A percentile compares a stretch with the other conserved stretches of the same genome.
phyloP scores from a whole-genome alignment of 2,888 invertebrate species.

The Acheta domesticus region DNA sequence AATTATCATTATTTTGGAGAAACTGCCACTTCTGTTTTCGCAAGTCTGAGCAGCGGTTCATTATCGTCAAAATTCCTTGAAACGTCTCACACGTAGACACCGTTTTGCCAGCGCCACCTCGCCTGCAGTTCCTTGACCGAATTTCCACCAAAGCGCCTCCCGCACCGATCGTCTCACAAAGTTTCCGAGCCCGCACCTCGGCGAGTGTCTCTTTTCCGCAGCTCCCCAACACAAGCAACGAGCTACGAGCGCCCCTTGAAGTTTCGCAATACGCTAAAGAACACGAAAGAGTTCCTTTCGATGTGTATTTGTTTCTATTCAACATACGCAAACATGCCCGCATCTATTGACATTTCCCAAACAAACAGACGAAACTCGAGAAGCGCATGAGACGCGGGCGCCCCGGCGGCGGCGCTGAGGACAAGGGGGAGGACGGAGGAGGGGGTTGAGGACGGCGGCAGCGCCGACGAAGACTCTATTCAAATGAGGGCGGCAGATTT shows the following conservation, averaged over 20 bases:
- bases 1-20: too few relatives aligned
- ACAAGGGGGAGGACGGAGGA: too few relatives aligned
- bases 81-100: too few relatives aligned
- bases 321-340: background rate
- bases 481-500: conserved; percentile 18
- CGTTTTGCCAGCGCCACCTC: too few relatives aligned
- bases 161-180: background rate
- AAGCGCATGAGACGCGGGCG: background rate
- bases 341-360: conserved; percentile 18
- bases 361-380: conserved; percentile 9
- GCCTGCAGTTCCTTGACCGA: background rate
- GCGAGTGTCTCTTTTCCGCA: background rate
- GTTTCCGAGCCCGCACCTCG: background rate
- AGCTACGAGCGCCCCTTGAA: background rate
- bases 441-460: too few relatives aligned
- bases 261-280: background rate
- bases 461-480: background rate
- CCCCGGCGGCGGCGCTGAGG: background rate
- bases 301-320: conserved; percentile 3
- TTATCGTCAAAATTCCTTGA: too few relatives aligned
- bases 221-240: too few relatives aligned
- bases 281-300: background rate
- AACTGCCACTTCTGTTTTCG: too few relatives aligned
- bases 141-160: background rate
- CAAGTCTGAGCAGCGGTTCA: too few relatives aligned